Conservation (phyloP, 2,797 vertebrate species). For the Rhinoraja longicauda region DNA sequence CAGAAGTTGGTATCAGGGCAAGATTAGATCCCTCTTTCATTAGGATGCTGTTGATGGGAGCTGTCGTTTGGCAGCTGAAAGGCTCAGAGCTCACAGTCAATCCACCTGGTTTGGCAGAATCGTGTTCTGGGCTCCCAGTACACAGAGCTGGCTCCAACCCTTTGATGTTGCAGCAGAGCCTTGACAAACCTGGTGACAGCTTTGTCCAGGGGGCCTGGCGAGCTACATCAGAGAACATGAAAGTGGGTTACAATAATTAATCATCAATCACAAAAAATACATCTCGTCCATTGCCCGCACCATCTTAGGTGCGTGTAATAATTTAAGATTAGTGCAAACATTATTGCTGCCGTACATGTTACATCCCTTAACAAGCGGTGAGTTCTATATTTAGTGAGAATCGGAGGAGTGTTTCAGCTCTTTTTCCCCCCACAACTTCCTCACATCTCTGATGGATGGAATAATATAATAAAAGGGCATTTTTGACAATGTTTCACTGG, state of each 20-base stretch:
- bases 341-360: not conserved
- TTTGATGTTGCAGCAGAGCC: constrained; percentile 35
- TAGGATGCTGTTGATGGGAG: constrained; percentile 54
- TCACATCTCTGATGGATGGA: not conserved
- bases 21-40: constrained; percentile 47
- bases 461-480: constrained; percentile 15
- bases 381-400: not conserved
- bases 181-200: constrained; percentile 36
- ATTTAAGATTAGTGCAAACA: constrained; percentile 19
- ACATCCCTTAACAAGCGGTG: not conserved
- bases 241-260: constrained; percentile 35
- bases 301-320: not conserved
- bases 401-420: not conserved
- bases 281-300: constrained; percentile 5
- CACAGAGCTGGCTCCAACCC: constrained; percentile 33
- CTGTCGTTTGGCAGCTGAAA: constrained; percentile 49
- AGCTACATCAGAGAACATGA: constrained; percentile 39
- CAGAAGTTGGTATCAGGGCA: constrained; percentile 25
- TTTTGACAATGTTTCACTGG: not conserved
- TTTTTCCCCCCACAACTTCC: no score
- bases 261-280: constrained; percentile 36
- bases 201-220: constrained; percentile 37
- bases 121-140: constrained; percentile 43
- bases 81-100: constrained; percentile 47
- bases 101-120: constrained; percentile 51